These are phyloP conservation scores for Ctena decussata DNA, from an alignment of 2,888 invertebrate genomes.

Conservation along the genomic window DNA sequence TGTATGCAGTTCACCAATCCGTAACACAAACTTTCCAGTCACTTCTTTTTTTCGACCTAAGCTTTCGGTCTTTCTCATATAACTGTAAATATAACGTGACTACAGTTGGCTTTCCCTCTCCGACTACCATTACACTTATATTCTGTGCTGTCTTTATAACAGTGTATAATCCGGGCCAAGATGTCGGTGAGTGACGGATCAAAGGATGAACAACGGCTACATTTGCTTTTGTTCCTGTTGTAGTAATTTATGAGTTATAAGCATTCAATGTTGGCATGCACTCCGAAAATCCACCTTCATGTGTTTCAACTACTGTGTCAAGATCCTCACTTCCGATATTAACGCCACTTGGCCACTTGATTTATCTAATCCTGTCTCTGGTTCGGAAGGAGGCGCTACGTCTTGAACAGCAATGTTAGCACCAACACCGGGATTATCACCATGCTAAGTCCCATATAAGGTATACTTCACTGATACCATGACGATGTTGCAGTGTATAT, in stretches of 20 bases:
- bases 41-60: background rate
- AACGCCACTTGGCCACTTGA: background rate
- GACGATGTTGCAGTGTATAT: background rate
- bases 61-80: background rate
- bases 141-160: background rate
- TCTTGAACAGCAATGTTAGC: no score
- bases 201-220: background rate
- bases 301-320: background rate
- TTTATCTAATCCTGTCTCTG: background rate
- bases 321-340: background rate
- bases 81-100: background rate
- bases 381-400: no score
- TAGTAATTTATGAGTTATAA: background rate
- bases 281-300: background rate
- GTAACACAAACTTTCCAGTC: background rate
- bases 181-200: background rate
- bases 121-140: background rate
- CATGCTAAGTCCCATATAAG: constrained; percentile 4
- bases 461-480: constrained; percentile 6
- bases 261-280: background rate
- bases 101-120: background rate
- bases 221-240: background rate
- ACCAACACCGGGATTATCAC: background rate
- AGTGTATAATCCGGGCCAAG: constrained; percentile 2
- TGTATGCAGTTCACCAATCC: constrained; percentile 6